phyloP scores from a whole-genome alignment of 2,113 vertebrate species.

The Clupea harengus region DNA sequence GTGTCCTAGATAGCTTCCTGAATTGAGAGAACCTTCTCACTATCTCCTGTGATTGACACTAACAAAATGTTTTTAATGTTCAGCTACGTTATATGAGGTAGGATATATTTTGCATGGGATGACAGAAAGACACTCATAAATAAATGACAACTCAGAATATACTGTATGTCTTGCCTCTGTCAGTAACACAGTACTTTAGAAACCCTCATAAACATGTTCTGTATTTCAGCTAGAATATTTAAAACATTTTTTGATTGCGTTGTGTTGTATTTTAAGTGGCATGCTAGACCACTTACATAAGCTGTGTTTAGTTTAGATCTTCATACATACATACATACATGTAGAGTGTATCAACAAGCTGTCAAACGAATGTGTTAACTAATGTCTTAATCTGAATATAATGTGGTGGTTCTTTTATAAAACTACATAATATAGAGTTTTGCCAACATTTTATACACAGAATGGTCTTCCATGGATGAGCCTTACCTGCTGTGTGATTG shows the following conservation, averaged over 20 bases:
- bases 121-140: background rate
- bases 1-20: background rate
- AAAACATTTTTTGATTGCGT: too few relatives aligned
- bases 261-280: too few relatives aligned
- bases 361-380: too few relatives aligned
- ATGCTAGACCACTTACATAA: too few relatives aligned
- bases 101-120: background rate
- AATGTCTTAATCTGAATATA: background rate
- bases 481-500: constrained; percentile 92
- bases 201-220: too few relatives aligned
- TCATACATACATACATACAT: background rate
- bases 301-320: background rate
- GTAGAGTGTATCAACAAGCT: background rate
- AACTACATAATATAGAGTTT: background rate
- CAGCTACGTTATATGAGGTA: background rate
- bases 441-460: background rate
- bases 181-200: too few relatives aligned
- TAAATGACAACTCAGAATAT: background rate
- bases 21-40: background rate
- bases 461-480: background rate
- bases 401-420: background rate
- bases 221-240: too few relatives aligned
- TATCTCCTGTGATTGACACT: background rate
- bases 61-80: background rate
- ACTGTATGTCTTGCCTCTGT: too few relatives aligned